Percentiles rank a stretch among this genome's conserved stretches.
These are phyloP conservation scores for Rhodinocichla rosea DNA, from an alignment of 2,113 vertebrate genomes.

Conservation along the genomic window DNA sequence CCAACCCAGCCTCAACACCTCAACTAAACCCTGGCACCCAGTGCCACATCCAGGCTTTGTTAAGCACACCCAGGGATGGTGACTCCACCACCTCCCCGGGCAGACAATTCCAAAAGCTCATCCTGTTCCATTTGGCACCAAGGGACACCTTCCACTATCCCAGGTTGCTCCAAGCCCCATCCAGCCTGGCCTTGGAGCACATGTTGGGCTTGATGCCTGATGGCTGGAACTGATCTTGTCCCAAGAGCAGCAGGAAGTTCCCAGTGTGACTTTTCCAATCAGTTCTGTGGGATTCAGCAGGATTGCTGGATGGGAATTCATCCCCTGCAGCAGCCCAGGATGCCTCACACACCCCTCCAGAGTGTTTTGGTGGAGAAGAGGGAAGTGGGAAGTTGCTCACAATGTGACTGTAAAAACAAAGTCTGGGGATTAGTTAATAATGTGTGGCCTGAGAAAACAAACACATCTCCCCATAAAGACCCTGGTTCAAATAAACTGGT, in stretches of 20 bases:
- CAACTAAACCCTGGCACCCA: not conserved
- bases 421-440: conserved; percentile 50
- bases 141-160: not conserved
- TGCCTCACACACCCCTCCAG: fast-evolving
- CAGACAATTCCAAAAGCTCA: not conserved
- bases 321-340: not conserved
- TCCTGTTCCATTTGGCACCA: not conserved
- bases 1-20: not conserved
- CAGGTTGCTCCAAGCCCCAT: fast-evolving
- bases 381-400: conserved; percentile 2
- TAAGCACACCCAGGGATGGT: not conserved
- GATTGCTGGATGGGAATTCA: not conserved
- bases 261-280: not conserved
- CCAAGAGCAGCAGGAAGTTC: not conserved
- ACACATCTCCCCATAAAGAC: conserved; percentile 13
- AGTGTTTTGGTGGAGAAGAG: not conserved
- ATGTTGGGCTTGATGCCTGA: fast-evolving
- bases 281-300: not conserved
- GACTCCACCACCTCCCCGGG: not conserved
- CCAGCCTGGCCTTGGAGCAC: not conserved
- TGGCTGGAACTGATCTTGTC: not conserved
- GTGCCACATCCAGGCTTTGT: not conserved
- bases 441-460: conserved; percentile 48
- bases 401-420: not conserved
- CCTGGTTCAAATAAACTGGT: conserved; percentile 36